These are phyloP conservation scores for Syndactyla subalaris DNA, from an alignment of 2,797 vertebrate genomes.

Conservation along the genomic window DNA sequence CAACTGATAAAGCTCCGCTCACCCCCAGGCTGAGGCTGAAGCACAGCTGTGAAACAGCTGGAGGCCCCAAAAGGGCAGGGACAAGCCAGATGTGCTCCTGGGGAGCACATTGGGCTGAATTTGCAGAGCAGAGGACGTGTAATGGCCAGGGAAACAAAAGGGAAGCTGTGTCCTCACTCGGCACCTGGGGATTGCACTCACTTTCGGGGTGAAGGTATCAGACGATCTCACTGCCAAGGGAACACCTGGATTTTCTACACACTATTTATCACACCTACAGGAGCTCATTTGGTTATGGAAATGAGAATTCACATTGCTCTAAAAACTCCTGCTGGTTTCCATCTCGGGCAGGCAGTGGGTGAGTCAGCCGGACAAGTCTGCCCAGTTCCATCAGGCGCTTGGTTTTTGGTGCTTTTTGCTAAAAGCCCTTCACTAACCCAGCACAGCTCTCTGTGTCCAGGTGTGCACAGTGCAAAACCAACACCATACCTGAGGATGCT, in stretches of 20 bases:
- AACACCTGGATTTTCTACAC: neutral
- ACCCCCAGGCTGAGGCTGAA: neutral
- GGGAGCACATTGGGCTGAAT: neutral
- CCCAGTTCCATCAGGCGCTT: neutral
- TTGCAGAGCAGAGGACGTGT: neutral
- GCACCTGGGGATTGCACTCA: neutral
- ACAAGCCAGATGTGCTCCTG: neutral
- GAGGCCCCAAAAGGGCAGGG: neutral
- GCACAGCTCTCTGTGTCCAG: neutral
- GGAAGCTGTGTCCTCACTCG: fast-evolving
- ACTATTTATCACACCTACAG: neutral
- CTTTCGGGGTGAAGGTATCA: neutral
- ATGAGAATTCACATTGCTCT: neutral
- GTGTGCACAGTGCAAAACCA: neutral
- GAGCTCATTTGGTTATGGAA: neutral
- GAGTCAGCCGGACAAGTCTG: neutral
- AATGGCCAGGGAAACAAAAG: neutral
- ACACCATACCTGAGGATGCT: neutral
- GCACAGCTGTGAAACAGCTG: conserved; percentile 33
- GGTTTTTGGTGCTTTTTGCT: neutral
- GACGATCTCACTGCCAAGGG: fast-evolving
- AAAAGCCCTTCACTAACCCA: neutral
- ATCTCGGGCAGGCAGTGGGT: neutral
- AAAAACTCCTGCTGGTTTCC: neutral
- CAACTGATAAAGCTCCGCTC: fast-evolving